Base-by-base conservation (phyloP, 2,888 invertebrate species). In the Pteria penguin region DNA sequence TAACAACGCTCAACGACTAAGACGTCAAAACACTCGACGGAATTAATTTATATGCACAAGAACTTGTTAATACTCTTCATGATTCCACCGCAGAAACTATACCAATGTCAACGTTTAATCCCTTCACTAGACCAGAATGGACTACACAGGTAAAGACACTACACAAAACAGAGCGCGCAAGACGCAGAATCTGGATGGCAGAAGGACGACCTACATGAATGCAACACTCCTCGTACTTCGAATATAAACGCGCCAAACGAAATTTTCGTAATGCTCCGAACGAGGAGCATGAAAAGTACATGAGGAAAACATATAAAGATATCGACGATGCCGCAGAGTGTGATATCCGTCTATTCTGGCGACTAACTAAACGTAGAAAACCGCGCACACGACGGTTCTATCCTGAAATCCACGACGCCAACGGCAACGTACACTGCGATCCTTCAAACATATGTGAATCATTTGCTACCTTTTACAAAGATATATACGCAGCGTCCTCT, bases 281-380 rank as follows among this genome's bases (percentile, higher is more conserved):
- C 32, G 22, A n/a, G 27, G 71, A 45, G 5, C 45, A 66, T 24
- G 72, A 72, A 52, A 29, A 45, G 24, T 33, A 29, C 33, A 31
- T 63, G 24, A 11, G 54, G 54, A 60, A 26, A 5, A 29, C 45
- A 27, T 61, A 67, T 54, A 33, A 60, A 1, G 61, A 73, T 31
- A 24, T 66, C 8, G 45, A 72, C 33, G 27, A 55, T n/a, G 27
- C 61, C 2, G 66, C 72, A 32, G 66, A 72, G n/a, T 66, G 66
- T 45, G 73, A 67, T 27, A 61, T 61, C 8, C 54, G 67, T 4
- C n/a, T 67, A n/a, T 67, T 73, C 14, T 73, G 73, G 73, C 61
- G 67, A 58, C 32, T 32, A 5, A 22, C 33, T 14, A 71, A 70
- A 61, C 18, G 4, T 70, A 45, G n/a, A n/a, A n/a, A n/a, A n/a